phyloP scores from a whole-genome alignment of 1,140 invertebrate species.

The Yoshiicerus persimilis region DNA sequence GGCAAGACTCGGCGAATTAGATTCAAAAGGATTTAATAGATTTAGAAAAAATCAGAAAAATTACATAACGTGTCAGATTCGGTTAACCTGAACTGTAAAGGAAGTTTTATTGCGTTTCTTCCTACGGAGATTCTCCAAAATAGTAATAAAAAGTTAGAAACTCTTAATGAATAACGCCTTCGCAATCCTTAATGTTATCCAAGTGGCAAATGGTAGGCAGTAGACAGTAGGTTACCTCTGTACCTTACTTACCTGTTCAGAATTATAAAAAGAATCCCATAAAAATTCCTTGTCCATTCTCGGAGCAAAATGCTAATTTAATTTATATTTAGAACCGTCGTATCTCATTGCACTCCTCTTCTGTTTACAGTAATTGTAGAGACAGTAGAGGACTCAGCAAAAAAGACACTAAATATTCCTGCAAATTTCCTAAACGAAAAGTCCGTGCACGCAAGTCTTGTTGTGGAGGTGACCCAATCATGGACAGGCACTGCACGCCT shows the following conservation, averaged over 20 bases:
- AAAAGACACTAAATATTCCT: constrained; percentile 56
- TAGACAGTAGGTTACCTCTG: background rate
- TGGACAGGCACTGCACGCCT: constrained; percentile 57
- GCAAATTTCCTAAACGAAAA: constrained; percentile 52
- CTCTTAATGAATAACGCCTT: background rate
- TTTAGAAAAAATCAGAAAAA: background rate
- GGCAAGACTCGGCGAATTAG: background rate
- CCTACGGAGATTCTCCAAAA: background rate
- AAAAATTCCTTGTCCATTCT: background rate
- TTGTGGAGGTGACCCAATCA: constrained; percentile 60
- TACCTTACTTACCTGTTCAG: background rate
- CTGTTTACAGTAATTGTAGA: constrained; percentile 62
- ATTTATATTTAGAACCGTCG: background rate
- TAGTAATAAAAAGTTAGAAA: background rate
- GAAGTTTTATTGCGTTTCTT: background rate
- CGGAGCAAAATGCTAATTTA: background rate
- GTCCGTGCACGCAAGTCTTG: constrained; percentile 57
- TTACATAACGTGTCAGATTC: background rate
- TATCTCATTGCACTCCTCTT: background rate
- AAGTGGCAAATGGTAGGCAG: too few species aligned
- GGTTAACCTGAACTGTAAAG: background rate
- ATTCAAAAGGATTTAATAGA: background rate
- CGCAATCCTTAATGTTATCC: background rate
- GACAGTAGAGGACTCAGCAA: constrained; percentile 58
- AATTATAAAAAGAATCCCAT: background rate